Evolutionary conservation across 2,113 vertebrate genomes (phyloP).

Genomic region (Prunella himalayana): DNA sequence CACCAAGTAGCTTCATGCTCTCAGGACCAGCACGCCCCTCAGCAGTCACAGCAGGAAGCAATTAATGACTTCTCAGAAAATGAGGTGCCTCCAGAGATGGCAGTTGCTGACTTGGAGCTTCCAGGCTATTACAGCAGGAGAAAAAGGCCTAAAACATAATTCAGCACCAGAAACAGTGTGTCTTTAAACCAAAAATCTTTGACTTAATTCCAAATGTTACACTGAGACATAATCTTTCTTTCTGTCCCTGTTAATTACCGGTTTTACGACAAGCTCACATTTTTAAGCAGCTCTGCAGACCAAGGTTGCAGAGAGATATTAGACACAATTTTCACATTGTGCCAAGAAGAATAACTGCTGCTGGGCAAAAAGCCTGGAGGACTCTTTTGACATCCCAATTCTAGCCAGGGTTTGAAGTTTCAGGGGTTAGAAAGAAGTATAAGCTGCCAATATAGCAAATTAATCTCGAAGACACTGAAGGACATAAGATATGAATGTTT

Average conservation of each 20-base stretch:
- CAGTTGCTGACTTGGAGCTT: background rate
- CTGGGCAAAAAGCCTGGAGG: background rate
- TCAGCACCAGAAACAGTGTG: background rate
- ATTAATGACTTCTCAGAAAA: constrained; percentile 22
- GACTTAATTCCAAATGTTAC: background rate
- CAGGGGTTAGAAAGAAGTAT: background rate
- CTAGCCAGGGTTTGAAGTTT: background rate
- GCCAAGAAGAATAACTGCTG: background rate
- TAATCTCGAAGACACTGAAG: background rate
- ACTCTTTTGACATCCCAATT: background rate
- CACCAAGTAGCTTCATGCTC: background rate
- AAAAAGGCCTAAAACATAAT: background rate
- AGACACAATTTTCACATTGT: background rate
- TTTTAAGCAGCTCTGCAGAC: background rate
- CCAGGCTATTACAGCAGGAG: background rate
- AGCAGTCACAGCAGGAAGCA: background rate
- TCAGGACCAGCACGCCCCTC: background rate
- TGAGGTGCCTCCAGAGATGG: background rate
- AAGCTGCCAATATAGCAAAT: background rate
- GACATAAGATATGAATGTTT: background rate
- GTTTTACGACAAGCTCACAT: background rate
- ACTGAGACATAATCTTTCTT: background rate
- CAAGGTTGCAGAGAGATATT: background rate
- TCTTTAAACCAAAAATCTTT: background rate
- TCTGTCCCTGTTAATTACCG: background rate